These are phyloP conservation scores for Psococerastis gibbosa DNA, from an alignment of 2,888 invertebrate species.

Conservation along the genomic window DNA sequence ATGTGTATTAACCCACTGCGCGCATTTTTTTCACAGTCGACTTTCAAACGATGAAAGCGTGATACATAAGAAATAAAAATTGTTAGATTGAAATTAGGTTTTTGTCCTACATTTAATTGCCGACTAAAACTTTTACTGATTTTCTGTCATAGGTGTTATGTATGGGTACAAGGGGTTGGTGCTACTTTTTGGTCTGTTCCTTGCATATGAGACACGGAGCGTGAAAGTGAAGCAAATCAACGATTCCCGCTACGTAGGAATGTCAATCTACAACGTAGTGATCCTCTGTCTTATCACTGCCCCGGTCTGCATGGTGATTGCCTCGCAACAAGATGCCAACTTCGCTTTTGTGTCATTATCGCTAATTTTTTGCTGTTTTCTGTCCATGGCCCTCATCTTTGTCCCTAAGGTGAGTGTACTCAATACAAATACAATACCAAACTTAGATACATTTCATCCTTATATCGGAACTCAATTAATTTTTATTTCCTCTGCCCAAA, in stretches of 20 bases:
- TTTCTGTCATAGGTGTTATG: slow-evolving; percentile 55
- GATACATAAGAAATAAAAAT: no score
- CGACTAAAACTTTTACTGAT: no score
- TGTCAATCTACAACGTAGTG: slow-evolving; percentile 99
- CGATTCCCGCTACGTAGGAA: slow-evolving; percentile 94
- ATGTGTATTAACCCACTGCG: no score
- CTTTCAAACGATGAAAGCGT: no score
- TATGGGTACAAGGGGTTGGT: slow-evolving; percentile 95
- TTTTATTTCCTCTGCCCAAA: no score
- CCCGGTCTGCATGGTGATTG: slow-evolving; percentile 92
- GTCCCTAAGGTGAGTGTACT: slow-evolving; percentile 67
- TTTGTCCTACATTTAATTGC: no score
- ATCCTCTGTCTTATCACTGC: slow-evolving; percentile 94
- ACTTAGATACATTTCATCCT: slow-evolving; percentile 6
- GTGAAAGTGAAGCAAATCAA: slow-evolving; percentile 95
- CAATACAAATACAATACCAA: no score
- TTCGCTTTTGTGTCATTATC: slow-evolving; percentile 93
- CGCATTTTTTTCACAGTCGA: no score
- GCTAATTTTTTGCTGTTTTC: slow-evolving; percentile 93
- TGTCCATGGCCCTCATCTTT: slow-evolving; percentile 96
- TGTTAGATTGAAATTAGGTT: no score
- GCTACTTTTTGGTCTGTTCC: slow-evolving; percentile 88
- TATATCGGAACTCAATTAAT: background rate
- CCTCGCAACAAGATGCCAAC: slow-evolving; percentile 92
- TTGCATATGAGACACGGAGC: slow-evolving; percentile 95